Evolutionary conservation across 2,888 invertebrate genomes (phyloP).

Genomic region (Idaea biselata): DNA sequence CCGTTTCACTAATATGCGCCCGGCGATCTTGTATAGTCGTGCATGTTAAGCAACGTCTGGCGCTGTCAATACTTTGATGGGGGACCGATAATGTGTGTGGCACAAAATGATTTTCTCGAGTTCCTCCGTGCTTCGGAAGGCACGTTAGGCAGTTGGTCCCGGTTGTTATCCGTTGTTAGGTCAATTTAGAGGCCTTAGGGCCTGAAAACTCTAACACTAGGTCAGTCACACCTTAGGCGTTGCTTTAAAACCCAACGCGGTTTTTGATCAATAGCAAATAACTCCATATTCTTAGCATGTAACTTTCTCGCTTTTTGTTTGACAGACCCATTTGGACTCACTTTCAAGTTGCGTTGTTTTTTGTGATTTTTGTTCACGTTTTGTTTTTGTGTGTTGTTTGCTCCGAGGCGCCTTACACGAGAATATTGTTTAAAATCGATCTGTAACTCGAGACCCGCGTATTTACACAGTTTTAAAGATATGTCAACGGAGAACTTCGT

Average conservation of each 20-base stretch:
- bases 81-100: no score
- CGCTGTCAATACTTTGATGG: no score
- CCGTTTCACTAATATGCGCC: constrained; percentile 32
- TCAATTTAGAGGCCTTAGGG: no score
- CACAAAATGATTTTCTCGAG: no score
- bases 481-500: constrained; percentile 46
- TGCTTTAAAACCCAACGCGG: background rate
- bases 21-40: constrained; percentile 32
- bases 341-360: background rate
- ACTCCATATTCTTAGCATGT: background rate
- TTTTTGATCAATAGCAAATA: background rate
- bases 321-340: constrained; percentile 26
- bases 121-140: no score
- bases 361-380: background rate
- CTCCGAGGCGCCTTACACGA: constrained; percentile 47
- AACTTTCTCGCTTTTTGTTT: background rate
- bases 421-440: constrained; percentile 66
- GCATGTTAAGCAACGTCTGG: background rate
- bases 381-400: constrained; percentile 38
- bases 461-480: constrained; percentile 73
- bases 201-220: no score
- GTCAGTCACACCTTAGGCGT: no score
- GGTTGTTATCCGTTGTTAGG: no score
- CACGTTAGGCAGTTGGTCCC: no score
- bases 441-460: constrained; percentile 55